phyloP scores from a whole-genome alignment of 2,888 invertebrate species.

The Leptinotarsa rubiginosa region DNA sequence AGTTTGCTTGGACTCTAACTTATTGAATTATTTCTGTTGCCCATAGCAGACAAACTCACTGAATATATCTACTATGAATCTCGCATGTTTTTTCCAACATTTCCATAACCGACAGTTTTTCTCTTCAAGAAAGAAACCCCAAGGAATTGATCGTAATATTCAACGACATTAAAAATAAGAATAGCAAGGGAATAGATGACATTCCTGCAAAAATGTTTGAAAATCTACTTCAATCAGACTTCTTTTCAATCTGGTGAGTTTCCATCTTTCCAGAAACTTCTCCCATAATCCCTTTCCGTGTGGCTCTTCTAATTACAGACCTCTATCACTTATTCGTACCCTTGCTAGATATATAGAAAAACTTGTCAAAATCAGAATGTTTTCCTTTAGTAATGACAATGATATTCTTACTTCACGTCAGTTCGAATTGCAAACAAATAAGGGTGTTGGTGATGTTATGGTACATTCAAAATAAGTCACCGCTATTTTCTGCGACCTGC shows the following conservation, averaged over 20 bases:
- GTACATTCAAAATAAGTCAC: no score
- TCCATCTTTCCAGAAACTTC: neutral
- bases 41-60: no score
- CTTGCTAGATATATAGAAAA: neutral
- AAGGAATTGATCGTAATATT: neutral
- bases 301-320: neutral
- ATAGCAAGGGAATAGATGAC: neutral
- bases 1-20: no score
- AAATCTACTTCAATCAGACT: neutral
- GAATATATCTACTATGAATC: no score
- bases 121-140: no score
- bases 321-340: neutral
- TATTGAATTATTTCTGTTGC: no score
- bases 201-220: neutral
- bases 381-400: neutral
- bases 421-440: neutral
- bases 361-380: neutral
- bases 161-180: neutral
- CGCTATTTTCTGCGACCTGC: no score
- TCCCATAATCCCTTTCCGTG: neutral
- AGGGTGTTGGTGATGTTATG: neutral
- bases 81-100: no score
- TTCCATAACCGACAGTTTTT: no score
- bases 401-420: neutral
- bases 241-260: neutral